These are phyloP conservation scores for Corythornis vintsioides DNA, from an alignment of 2,113 vertebrate genomes.

Conservation along the genomic window DNA sequence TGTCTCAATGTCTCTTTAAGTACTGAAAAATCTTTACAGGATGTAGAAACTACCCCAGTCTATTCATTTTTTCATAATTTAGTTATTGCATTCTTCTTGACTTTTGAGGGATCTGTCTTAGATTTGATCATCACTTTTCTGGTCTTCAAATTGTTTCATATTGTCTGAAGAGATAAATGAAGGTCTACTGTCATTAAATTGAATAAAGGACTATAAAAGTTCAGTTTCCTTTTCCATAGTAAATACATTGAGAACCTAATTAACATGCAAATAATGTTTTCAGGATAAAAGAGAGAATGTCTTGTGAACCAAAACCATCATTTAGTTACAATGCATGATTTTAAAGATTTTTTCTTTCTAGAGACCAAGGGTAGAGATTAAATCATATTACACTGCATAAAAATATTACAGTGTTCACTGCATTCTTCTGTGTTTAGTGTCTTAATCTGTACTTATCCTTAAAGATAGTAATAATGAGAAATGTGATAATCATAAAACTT, in stretches of 20 bases:
- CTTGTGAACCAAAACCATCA: not conserved
- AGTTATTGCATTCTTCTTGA: not conserved
- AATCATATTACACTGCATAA: not conserved
- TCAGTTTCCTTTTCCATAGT: not conserved
- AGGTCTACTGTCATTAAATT: not conserved
- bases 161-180: not conserved
- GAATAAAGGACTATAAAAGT: not conserved
- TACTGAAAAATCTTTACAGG: not conserved
- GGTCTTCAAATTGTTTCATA: not conserved
- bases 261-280: slow-evolving; percentile 34
- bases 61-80: not conserved
- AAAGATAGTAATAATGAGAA: slow-evolving; percentile 39
- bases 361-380: not conserved
- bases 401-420: not conserved
- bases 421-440: not conserved
- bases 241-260: not conserved
- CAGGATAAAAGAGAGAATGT: not conserved
- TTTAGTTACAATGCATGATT: slow-evolving; percentile 29
- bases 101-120: not conserved
- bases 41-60: not conserved
- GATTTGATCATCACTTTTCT: not conserved
- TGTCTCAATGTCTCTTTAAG: not conserved
- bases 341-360: slow-evolving; percentile 23
- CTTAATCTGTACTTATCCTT: slow-evolving; percentile 40
- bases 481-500: slow-evolving; percentile 35